Evolutionary conservation across 30 jellyfish, hydroid and myxozoan genomes (phyloP).

Genomic region (Chrysaora quinquecirrha): DNA sequence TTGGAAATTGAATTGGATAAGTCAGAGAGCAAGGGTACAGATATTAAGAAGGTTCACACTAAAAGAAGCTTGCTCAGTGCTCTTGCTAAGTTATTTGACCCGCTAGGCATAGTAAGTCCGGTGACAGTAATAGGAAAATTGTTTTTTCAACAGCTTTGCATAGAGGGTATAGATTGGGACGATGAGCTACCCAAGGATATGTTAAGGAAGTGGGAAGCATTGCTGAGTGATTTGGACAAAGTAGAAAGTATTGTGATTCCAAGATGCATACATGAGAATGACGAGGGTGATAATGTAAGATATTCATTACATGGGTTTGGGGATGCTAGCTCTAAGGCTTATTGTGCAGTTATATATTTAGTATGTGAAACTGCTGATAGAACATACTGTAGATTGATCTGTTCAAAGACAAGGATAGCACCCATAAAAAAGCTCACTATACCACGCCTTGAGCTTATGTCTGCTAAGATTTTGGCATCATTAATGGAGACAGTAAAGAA

Average conservation of each 20-base stretch:
- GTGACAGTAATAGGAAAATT: slow-evolving; percentile 1
- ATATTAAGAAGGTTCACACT: not conserved
- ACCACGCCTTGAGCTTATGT: slow-evolving; percentile 51
- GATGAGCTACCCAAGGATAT: slow-evolving; percentile 1
- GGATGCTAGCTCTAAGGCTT: slow-evolving; percentile 21
- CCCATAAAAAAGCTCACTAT: slow-evolving; percentile 28
- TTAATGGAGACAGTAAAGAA: slow-evolving; percentile 23
- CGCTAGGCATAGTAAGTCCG: slow-evolving; percentile 37
- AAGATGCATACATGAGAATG: not conserved
- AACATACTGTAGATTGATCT: not conserved
- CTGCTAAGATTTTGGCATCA: slow-evolving; percentile 30
- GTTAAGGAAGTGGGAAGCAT: slow-evolving; percentile 5
- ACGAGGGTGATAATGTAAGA: not conserved
- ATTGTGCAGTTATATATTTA: slow-evolving; percentile 23
- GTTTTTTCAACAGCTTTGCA: slow-evolving; percentile 27
- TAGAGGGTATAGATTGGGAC: slow-evolving; percentile 10
- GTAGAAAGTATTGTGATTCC: not conserved
- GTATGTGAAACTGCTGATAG: slow-evolving; percentile 18
- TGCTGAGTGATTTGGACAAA: not conserved
- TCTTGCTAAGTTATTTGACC: slow-evolving; percentile 29
- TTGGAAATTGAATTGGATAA: not conserved
- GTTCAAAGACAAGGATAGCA: slow-evolving; percentile 36
- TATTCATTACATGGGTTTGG: slow-evolving; percentile 29
- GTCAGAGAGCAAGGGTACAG: not conserved
- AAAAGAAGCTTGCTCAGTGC: slow-evolving; percentile 17